Base-by-base conservation (phyloP, 2,888 invertebrate species). In the Drosophila cyrtoloma region DNA sequence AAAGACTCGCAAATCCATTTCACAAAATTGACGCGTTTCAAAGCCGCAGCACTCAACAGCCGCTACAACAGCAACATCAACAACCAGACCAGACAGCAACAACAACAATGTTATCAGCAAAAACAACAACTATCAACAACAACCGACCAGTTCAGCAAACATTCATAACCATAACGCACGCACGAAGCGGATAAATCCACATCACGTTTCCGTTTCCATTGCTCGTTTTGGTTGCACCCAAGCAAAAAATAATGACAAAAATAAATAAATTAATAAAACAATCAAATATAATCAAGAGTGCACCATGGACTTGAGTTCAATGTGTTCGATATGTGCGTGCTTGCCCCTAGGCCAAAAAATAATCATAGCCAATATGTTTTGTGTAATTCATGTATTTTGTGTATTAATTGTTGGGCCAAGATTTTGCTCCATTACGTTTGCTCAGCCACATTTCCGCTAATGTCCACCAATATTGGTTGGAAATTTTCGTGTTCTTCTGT, bases 361-460 rank as follows among this genome's bases (percentile, higher is more conserved):
- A 35, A 55, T 64, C 63, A 56, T 86, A 76, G 78, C 70, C 82
- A 84, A 84, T 85, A 86, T 85, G 75, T 85, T 62, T 86, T 81
- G 73, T 84, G 74, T 69, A 64, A 67, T 61, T 72, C 79, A 70
- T 71, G 72, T 77, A 32, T 33, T 32, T 10, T 26, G 42, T 57
- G 58, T 44, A 28, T 7, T 37, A 28, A 26, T 68, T 56, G 42
- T 73, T 76, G 70, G 70, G 59, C 42, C 69, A 57, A 50, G 55
- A 14, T 26, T 53, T 26, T 35, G 61, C 30, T 53, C 9, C 35
- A 1, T 30, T 42, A 5, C 5, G 30, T 14, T n/a, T 22, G 50
- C 35, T 6, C 19, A 37, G 28, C 5, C 35, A 62, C 33, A 16
- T 22, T 12, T 52, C 19, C 22, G 64, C 82, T 80, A 80, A 83